These are phyloP conservation scores for Cyphomyrus discorhynchus DNA, from an alignment of 2,113 vertebrate species.

Conservation along the genomic window DNA sequence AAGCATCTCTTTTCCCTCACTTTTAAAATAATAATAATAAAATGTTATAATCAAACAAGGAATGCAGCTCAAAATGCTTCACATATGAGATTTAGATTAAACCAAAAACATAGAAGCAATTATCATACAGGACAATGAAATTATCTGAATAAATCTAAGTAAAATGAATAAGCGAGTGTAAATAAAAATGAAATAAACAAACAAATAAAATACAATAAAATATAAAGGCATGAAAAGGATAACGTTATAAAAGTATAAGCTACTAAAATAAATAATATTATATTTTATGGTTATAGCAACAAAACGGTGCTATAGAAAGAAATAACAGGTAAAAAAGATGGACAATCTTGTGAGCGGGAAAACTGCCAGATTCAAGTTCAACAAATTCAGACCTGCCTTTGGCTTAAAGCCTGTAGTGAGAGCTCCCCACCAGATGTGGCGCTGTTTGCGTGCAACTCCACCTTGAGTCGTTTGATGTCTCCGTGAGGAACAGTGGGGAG, in stretches of 20 bases:
- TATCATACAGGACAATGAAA: background rate
- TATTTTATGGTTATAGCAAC: background rate
- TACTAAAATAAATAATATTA: background rate
- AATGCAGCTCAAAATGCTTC: background rate
- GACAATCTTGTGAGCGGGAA: background rate
- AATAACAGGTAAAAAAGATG: background rate
- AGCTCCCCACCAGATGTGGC: background rate
- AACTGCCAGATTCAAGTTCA: background rate
- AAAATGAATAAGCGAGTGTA: background rate
- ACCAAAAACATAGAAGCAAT: background rate
- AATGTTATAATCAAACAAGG: background rate
- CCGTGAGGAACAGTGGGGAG: background rate
- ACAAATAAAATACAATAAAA: background rate
- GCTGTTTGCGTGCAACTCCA: background rate
- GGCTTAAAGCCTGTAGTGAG: background rate
- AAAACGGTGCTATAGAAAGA: background rate
- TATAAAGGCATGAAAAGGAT: background rate
- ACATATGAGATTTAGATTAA: background rate
- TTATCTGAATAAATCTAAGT: background rate
- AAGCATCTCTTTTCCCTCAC: background rate
- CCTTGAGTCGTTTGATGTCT: background rate
- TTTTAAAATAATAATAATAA: background rate
- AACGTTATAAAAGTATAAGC: background rate
- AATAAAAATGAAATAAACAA: background rate
- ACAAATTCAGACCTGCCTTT: background rate